Evolutionary conservation across 2,113 vertebrate species (phyloP).

Genomic region (Hippocampus barbouri): DNA sequence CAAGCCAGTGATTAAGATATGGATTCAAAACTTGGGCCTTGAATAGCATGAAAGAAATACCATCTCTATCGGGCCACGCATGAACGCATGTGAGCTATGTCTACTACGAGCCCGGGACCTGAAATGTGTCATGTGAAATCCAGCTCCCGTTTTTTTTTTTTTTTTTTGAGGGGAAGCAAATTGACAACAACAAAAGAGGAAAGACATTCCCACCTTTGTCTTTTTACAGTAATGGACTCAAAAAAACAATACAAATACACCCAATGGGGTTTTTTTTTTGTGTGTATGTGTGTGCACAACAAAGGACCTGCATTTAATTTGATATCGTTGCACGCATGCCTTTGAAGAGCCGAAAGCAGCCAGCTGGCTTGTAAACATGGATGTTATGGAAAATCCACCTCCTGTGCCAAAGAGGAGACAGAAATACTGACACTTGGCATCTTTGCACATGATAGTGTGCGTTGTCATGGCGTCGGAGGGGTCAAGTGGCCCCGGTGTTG

Average conservation of each 20-base stretch:
- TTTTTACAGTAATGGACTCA: slow-evolving; percentile 6
- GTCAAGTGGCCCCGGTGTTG: slow-evolving; percentile 54
- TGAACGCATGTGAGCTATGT: slow-evolving; percentile 77
- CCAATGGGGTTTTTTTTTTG: background rate
- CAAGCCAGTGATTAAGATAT: slow-evolving; percentile 43
- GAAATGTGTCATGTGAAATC: slow-evolving; percentile 54
- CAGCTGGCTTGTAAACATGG: slow-evolving; percentile 65
- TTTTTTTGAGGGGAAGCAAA: slow-evolving; percentile 15
- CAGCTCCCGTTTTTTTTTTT: slow-evolving; percentile 34
- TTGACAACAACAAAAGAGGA: background rate
- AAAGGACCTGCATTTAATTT: background rate
- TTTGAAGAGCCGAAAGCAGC: slow-evolving; percentile 47
- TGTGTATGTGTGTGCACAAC: background rate
- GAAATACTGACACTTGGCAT: slow-evolving; percentile 63
- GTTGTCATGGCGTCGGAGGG: slow-evolving; percentile 61
- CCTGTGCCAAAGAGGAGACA: slow-evolving; percentile 63
- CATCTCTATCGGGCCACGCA: slow-evolving; percentile 74
- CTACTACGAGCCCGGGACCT: slow-evolving; percentile 62
- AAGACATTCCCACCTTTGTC: slow-evolving; percentile 5
- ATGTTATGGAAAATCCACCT: slow-evolving; percentile 71
- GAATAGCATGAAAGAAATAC: slow-evolving; percentile 73
- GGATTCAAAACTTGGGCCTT: slow-evolving; percentile 53
- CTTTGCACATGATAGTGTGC: slow-evolving; percentile 65
- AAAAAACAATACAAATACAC: slow-evolving; percentile 6
- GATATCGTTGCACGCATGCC: slow-evolving; percentile 50